Evolutionary conservation across 2,113 vertebrate species (phyloP).

Genomic region (Psephotus haematonotus): DNA sequence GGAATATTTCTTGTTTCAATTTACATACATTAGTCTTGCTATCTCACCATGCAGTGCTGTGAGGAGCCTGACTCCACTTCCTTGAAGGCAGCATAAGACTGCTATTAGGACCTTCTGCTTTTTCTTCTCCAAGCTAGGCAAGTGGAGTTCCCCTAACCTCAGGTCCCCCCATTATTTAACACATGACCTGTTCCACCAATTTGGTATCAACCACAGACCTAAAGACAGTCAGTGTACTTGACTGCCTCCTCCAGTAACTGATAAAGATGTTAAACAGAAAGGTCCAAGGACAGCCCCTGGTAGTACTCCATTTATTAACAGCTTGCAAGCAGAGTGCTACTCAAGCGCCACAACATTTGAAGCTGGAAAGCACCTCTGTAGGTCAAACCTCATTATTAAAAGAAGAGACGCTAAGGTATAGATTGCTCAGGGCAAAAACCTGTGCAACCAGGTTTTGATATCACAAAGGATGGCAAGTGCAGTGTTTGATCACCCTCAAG

Average conservation of each 20-base stretch:
- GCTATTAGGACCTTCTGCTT: not conserved
- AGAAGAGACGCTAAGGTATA: not conserved
- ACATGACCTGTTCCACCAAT: not conserved
- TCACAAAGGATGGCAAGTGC: not conserved
- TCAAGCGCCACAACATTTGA: not conserved
- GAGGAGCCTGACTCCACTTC: not conserved
- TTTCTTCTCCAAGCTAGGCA: not conserved
- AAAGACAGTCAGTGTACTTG: not conserved
- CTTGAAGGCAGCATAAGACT: not conserved
- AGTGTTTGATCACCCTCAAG: not conserved
- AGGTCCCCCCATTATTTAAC: not conserved
- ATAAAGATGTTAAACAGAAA: not conserved
- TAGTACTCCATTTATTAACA: not conserved
- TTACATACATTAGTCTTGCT: not conserved
- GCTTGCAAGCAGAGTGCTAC: not conserved
- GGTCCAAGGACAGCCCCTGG: not conserved
- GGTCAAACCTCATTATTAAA: not conserved
- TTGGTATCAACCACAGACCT: not conserved
- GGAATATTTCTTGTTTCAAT: not conserved
- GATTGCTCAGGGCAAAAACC: not conserved
- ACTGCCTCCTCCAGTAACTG: not conserved
- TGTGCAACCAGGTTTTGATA: not conserved
- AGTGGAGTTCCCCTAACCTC: fast-evolving
- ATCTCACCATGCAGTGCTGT: not conserved
- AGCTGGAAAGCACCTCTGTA: not conserved